These are phyloP conservation scores for Scaptomyza tumidula DNA, from an alignment of 2,888 invertebrate genomes.

Conservation along the genomic window DNA sequence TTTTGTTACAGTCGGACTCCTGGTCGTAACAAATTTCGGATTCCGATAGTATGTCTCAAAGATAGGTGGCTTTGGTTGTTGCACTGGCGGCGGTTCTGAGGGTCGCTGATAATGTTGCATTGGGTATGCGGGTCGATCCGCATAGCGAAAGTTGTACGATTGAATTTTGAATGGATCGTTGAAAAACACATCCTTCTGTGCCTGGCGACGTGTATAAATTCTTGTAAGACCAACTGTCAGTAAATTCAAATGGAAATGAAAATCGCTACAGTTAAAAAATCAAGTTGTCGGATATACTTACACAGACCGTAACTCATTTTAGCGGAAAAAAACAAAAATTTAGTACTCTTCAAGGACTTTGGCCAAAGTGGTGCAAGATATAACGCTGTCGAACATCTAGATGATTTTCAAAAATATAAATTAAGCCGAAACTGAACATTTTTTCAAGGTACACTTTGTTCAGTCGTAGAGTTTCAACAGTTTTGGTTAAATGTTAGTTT, in stretches of 20 bases:
- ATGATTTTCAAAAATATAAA: slow-evolving; percentile 23
- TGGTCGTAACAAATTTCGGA: slow-evolving; percentile 54
- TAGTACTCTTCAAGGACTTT: slow-evolving; percentile 17
- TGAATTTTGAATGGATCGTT: slow-evolving; percentile 82
- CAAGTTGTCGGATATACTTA: slow-evolving; percentile 28
- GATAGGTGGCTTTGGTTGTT: neutral
- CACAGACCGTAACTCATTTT: slow-evolving; percentile 57
- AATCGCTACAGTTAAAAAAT: neutral
- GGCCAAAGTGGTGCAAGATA: slow-evolving; percentile 39
- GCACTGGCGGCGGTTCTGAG: slow-evolving; percentile 5
- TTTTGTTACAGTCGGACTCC: neutral
- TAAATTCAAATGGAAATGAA: neutral
- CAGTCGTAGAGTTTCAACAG: neutral
- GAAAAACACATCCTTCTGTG: slow-evolving; percentile 69
- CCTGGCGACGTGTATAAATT: slow-evolving; percentile 56
- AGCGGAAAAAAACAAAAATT: slow-evolving; percentile 46
- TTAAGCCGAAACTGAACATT: slow-evolving; percentile 31
- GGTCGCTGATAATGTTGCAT: slow-evolving; percentile 54
- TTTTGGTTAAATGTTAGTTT: slow-evolving; percentile 6
- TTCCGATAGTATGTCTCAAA: slow-evolving; percentile 75
- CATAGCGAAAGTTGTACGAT: slow-evolving; percentile 81
- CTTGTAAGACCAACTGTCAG: slow-evolving; percentile 32
- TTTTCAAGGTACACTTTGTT: slow-evolving; percentile 48
- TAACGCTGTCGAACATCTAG: slow-evolving; percentile 26
- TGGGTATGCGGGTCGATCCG: slow-evolving; percentile 68